Percentiles rank a stretch among this genome's conserved stretches.
phyloP scores from a whole-genome alignment of 92 coral and sea anemone genomes.

The Blastomussa wellsi region DNA sequence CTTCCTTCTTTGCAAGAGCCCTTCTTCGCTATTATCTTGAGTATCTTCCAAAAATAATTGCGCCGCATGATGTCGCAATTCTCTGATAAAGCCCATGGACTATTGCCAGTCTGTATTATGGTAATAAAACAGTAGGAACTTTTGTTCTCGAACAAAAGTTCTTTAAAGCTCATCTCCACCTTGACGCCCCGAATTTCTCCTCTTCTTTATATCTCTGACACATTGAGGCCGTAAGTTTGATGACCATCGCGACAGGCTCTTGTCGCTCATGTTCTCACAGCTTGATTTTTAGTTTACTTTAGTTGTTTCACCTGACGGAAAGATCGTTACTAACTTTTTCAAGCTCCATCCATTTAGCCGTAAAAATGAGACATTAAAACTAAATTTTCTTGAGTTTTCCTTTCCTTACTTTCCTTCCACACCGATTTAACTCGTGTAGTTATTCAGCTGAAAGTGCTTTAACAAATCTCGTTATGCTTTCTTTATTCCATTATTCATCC shows the following conservation, averaged over 20 bases:
- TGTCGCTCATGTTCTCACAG: slow-evolving; percentile 4
- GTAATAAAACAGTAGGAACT: slow-evolving; percentile 5
- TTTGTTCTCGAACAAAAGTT: slow-evolving; percentile 22
- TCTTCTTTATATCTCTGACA: background rate
- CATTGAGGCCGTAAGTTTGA: background rate
- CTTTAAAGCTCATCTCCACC: background rate
- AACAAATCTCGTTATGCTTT: background rate
- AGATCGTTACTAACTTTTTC: background rate
- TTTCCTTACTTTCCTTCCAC: background rate
- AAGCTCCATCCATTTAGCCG: background rate
- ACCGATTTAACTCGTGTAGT: too few relatives aligned
- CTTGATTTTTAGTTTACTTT: background rate
- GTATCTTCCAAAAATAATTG: slow-evolving; percentile 2
- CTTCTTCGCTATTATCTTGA: background rate
- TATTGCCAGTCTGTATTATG: slow-evolving; percentile 35
- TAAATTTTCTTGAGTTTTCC: background rate
- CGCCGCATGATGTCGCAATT: slow-evolving; percentile 26
- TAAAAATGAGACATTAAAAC: background rate
- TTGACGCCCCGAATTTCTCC: slow-evolving; percentile 4
- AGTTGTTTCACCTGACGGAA: background rate
- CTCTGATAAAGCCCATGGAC: slow-evolving; percentile 26
- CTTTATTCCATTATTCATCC: slow-evolving; percentile 2
- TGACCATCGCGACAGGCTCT: background rate
- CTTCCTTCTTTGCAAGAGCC: background rate
- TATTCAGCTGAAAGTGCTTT: slow-evolving; percentile 1